phyloP scores from a whole-genome alignment of 2,113 vertebrate genomes.

The Rhinoptilus africanus region DNA sequence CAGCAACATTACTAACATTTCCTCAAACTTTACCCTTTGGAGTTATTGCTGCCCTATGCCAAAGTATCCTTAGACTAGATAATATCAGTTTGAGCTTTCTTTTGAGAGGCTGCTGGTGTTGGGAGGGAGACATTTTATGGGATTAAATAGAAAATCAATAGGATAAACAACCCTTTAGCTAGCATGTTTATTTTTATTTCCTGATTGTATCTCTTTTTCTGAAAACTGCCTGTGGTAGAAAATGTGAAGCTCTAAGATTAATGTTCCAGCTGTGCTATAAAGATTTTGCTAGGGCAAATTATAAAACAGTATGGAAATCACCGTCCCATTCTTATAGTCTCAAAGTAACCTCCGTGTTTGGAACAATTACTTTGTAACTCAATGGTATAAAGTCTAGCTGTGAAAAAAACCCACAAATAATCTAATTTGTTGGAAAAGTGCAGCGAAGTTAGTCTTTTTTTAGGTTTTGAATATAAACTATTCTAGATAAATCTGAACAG shows the following conservation, averaged over 20 bases:
- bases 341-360: background rate
- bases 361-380: background rate
- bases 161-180: constrained; percentile 12
- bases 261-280: background rate
- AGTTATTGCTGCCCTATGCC: background rate
- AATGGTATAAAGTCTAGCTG: background rate
- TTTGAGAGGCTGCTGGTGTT: background rate
- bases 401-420: background rate
- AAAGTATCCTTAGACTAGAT: background rate
- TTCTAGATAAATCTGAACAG: background rate
- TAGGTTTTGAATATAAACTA: background rate
- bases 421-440: background rate
- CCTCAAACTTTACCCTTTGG: background rate
- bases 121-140: background rate
- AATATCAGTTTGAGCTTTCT: background rate
- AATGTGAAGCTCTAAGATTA: background rate
- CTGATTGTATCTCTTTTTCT: constrained; percentile 9
- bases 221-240: background rate
- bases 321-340: background rate
- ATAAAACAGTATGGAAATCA: background rate
- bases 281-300: background rate
- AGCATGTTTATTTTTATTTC: constrained; percentile 41
- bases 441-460: background rate
- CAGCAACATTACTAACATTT: background rate
- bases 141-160: constrained; percentile 56